Conservation (phyloP, 2,113 vertebrate species). For the Taurulus bubalis region DNA sequence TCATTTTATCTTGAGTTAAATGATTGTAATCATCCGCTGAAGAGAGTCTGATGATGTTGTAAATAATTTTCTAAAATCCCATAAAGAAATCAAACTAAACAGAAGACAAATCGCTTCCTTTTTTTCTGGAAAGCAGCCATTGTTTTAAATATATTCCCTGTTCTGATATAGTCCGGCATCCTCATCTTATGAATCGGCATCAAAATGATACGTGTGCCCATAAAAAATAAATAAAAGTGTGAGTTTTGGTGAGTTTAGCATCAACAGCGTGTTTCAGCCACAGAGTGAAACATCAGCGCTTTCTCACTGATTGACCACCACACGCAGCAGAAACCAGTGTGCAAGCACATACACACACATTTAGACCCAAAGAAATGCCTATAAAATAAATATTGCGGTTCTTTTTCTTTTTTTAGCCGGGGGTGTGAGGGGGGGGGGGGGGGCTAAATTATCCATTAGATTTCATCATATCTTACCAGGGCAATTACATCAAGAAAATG, state of each 20-base stretch:
- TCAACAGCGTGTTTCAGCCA: too few species aligned
- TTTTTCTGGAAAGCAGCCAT: not conserved
- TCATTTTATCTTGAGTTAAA: not conserved
- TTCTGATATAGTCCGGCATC: not conserved
- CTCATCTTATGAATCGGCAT: too few species aligned
- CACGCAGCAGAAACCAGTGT: conserved; percentile 15
- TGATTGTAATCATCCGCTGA: not conserved
- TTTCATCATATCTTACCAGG: conserved; percentile 99
- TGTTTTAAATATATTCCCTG: not conserved
- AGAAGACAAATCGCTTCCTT: not conserved
- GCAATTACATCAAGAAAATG: conserved; percentile 99
- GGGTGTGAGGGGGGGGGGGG: conserved; percentile 45
- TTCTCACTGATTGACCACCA: conserved; percentile 31
- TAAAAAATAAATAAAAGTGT: too few species aligned
- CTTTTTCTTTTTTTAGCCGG: conserved; percentile 85
- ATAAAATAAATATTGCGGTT: conserved; percentile 77
- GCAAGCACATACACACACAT: not conserved
- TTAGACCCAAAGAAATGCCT: conserved; percentile 42
- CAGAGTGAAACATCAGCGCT: not conserved
- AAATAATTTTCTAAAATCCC: not conserved
- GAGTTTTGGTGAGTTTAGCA: too few species aligned
- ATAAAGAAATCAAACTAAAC: not conserved
- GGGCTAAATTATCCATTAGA: conserved; percentile 97
- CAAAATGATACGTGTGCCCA: too few species aligned
- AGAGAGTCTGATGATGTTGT: not conserved